Conservation (phyloP, 2,113 vertebrate genomes). For the Anas platyrhynchos region DNA sequence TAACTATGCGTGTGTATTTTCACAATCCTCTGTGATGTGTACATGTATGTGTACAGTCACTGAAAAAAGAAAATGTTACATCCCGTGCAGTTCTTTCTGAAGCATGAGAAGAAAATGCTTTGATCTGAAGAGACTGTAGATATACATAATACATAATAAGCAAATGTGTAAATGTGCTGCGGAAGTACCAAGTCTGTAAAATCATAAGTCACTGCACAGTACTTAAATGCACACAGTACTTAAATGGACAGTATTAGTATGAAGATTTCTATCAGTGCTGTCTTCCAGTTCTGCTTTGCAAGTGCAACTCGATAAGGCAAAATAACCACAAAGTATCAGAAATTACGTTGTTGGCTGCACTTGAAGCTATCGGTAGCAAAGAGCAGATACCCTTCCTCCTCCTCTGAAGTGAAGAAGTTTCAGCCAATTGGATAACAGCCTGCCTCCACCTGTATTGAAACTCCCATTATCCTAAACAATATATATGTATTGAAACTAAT, state of each 20-base stretch:
- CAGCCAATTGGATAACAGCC: background rate
- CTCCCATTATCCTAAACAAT: background rate
- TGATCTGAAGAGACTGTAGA: background rate
- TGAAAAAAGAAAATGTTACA: accelerated
- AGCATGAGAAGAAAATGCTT: background rate
- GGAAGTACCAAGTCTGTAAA: background rate
- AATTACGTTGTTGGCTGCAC: background rate
- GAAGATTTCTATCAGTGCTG: background rate
- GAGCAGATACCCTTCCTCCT: background rate
- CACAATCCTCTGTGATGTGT: background rate
- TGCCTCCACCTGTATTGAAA: background rate
- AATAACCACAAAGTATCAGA: background rate
- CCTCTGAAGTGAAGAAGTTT: background rate
- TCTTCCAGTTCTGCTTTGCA: background rate
- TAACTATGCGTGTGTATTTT: background rate
- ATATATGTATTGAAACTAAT: background rate
- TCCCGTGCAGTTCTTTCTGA: background rate
- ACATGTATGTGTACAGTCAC: background rate
- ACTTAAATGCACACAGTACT: background rate
- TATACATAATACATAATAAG: background rate
- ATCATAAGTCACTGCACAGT: accelerated
- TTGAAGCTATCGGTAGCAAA: background rate
- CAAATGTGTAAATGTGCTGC: accelerated
- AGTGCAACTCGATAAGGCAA: background rate
- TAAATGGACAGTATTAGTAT: too few species aligned